These are phyloP conservation scores for Nesidiocoris tenuis DNA, from an alignment of 2,888 invertebrate genomes.

Conservation along the genomic window DNA sequence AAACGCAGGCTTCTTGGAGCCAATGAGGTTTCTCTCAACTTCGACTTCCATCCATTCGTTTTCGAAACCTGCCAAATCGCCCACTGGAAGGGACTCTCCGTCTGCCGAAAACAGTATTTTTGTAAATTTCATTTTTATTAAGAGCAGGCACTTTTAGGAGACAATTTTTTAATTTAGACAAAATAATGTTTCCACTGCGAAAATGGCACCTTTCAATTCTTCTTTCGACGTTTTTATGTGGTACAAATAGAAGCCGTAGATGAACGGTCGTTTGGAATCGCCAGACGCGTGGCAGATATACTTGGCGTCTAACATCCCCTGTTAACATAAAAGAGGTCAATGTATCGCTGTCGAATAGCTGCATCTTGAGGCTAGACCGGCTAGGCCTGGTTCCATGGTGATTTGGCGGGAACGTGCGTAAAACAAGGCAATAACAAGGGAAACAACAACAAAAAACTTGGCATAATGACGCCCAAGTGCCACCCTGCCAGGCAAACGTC, in stretches of 20 bases:
- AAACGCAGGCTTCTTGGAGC: conserved; percentile 36
- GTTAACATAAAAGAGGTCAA: conserved; percentile 51
- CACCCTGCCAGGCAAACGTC: too few relatives aligned
- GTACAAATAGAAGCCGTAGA: conserved; percentile 91
- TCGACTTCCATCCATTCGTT: conserved; percentile 92
- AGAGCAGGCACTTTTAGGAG: too few relatives aligned
- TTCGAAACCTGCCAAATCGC: conserved; percentile 78
- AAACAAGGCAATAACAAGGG: too few relatives aligned
- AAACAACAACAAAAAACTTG: too few relatives aligned
- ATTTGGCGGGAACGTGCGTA: too few relatives aligned
- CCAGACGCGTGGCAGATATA: conserved; percentile 91
- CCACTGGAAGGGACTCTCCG: conserved; percentile 58
- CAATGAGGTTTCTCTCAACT: conserved; percentile 59
- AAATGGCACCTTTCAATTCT: conserved; percentile 35
- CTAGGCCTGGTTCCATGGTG: too few relatives aligned
- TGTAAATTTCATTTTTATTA: neutral
- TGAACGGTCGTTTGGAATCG: conserved; percentile 73
- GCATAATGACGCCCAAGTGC: too few relatives aligned
- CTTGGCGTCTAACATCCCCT: conserved; percentile 72
- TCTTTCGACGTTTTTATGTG: conserved; percentile 65
- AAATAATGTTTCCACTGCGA: too few relatives aligned
- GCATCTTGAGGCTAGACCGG: too few relatives aligned
- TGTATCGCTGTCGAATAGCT: too few relatives aligned
- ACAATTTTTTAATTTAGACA: too few relatives aligned
- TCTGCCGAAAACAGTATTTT: conserved; percentile 7